Evolutionary conservation across 2,113 vertebrate genomes (phyloP).

Genomic region (Rousettus leschenaultii): DNA sequence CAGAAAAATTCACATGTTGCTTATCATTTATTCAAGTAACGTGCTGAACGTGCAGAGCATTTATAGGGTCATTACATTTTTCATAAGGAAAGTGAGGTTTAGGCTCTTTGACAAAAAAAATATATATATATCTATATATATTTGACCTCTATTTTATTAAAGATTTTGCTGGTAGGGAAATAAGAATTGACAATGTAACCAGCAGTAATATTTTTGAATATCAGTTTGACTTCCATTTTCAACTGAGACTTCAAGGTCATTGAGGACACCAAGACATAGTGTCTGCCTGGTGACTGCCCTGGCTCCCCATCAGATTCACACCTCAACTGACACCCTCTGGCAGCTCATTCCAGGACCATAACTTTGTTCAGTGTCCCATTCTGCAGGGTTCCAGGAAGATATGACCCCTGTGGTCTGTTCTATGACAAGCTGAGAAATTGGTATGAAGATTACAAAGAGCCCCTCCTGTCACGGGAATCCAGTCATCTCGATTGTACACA

Average conservation of each 20-base stretch:
- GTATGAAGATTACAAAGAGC: not conserved
- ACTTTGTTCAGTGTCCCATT: not conserved
- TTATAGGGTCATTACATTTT: not conserved
- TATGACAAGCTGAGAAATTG: not conserved
- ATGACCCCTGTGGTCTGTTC: not conserved
- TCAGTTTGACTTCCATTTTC: not conserved
- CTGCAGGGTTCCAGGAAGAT: not conserved
- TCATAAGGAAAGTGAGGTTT: not conserved
- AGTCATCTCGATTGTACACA: not conserved
- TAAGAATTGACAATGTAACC: not conserved
- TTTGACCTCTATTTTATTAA: not conserved
- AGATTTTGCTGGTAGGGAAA: not conserved
- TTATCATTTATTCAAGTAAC: not conserved
- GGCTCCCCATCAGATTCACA: not conserved
- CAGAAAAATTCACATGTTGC: not conserved
- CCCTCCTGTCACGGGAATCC: not conserved
- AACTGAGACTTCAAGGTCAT: not conserved
- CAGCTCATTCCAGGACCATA: not conserved
- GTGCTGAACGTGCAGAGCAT: not conserved
- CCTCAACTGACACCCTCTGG: not conserved
- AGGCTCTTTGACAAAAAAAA: not conserved
- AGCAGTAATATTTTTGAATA: not conserved
- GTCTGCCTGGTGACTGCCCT: not conserved
- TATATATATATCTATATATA: no score
- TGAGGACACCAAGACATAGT: not conserved